These are phyloP conservation scores for Plutomurus gul DNA, from an alignment of 1,140 invertebrate species.

Conservation along the genomic window DNA sequence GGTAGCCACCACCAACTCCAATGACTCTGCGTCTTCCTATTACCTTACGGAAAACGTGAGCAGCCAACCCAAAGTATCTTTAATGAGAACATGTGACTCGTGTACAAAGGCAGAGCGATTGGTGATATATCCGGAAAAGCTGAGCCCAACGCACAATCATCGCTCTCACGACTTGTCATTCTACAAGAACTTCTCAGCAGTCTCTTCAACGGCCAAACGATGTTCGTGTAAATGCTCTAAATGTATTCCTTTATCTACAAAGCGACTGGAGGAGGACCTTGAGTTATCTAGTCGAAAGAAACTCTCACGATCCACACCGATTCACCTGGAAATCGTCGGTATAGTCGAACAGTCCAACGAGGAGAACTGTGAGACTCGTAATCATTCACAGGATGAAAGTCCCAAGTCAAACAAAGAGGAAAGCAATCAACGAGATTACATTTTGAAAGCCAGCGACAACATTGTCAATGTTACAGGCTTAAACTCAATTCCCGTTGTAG, in stretches of 20 bases:
- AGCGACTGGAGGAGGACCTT: background rate
- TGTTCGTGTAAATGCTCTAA: background rate
- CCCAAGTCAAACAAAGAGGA: background rate
- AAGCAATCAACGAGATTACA: background rate
- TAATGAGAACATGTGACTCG: background rate
- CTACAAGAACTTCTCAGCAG: slow-evolving; percentile 1
- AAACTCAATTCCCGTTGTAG: background rate
- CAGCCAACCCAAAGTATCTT: background rate
- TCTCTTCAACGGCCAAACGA: background rate
- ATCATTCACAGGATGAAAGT: background rate
- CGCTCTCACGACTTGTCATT: slow-evolving; percentile 3
- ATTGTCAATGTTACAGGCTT: background rate
- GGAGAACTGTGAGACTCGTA: background rate
- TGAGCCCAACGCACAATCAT: background rate
- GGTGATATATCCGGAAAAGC: background rate
- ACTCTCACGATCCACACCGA: background rate
- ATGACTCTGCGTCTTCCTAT: background rate
- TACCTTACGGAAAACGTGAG: background rate
- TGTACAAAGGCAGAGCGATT: background rate
- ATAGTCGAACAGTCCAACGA: background rate
- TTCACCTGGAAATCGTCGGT: background rate
- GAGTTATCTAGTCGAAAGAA: background rate
- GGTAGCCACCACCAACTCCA: background rate
- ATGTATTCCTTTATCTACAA: background rate
- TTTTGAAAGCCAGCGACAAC: background rate